Evolutionary conservation across 2,113 vertebrate species (phyloP).

Genomic region (Proteles cristata): DNA sequence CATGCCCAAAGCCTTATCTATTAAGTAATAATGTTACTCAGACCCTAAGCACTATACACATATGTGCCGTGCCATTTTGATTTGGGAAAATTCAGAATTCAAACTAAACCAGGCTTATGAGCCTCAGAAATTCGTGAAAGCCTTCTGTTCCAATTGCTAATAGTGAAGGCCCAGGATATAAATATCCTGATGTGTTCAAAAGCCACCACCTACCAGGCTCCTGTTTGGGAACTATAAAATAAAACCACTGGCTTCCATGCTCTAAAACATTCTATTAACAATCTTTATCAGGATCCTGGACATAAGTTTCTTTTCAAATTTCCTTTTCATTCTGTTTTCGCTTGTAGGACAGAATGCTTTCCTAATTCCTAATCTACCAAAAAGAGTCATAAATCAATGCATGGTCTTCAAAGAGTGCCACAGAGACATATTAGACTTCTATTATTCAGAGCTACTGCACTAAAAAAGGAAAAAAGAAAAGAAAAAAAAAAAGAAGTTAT

Average conservation of each 20-base stretch:
- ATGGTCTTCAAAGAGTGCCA: neutral
- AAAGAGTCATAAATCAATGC: neutral
- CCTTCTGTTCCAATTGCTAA: neutral
- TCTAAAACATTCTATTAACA: conserved; percentile 19
- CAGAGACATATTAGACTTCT: neutral
- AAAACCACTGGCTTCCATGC: neutral
- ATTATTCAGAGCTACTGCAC: neutral
- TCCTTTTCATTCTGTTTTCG: neutral
- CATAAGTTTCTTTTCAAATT: neutral
- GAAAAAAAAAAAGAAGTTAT: conserved; percentile 51
- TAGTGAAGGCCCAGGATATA: neutral
- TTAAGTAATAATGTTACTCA: neutral
- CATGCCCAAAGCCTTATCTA: neutral
- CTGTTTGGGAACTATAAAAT: neutral
- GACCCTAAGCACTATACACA: neutral
- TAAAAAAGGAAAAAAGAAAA: conserved; percentile 29
- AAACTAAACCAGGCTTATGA: neutral
- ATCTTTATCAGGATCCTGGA: neutral
- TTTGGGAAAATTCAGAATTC: neutral
- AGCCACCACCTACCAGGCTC: neutral
- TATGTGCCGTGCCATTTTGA: neutral
- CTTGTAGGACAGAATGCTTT: conserved; percentile 1
- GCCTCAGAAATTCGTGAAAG: neutral
- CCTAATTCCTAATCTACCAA: conserved; percentile 13
- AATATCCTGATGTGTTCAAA: neutral